A percentile compares a stretch with the other conserved stretches of the same genome.
phyloP scores from a whole-genome alignment of 2,888 invertebrate species.

The Leucophenga montana region DNA sequence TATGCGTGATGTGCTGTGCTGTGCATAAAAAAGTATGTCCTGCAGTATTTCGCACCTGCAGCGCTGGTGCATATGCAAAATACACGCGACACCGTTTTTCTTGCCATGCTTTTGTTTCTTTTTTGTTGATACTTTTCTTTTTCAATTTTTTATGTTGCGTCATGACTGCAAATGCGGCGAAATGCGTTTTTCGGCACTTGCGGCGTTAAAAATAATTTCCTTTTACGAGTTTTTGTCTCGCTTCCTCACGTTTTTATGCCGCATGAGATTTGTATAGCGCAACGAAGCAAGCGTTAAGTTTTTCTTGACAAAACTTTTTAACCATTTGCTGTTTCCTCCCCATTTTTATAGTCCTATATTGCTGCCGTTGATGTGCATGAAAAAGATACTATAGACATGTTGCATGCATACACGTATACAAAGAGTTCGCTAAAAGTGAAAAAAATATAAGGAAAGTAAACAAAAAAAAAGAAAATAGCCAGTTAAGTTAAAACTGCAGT shows the following conservation, averaged over 20 bases:
- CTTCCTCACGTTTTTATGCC: background rate
- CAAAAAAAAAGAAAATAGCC: no score
- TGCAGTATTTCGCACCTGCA: constrained; percentile 16
- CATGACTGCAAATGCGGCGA: background rate
- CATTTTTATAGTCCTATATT: no score
- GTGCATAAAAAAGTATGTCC: background rate
- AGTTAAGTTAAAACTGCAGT: no score
- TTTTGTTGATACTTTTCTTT: background rate
- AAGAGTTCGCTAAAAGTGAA: no score
- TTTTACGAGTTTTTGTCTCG: constrained; percentile 17
- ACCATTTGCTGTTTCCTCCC: no score
- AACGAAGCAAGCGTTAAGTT: no score
- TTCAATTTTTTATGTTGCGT: background rate
- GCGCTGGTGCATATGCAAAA: constrained; percentile 15
- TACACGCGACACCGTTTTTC: constrained; percentile 3
- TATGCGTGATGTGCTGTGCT: constrained; percentile 6
- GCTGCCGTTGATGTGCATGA: no score
- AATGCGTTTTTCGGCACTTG: constrained; percentile 19
- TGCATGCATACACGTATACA: no score
- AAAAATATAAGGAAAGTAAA: no score
- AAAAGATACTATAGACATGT: no score
- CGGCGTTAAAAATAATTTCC: constrained; percentile 21
- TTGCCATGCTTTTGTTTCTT: background rate
- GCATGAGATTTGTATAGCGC: background rate
- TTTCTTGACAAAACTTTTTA: no score